Percentiles rank a stretch among this genome's conserved stretches.
Conservation (phyloP, 2,113 vertebrate genomes). For the Catagonus wagneri region DNA sequence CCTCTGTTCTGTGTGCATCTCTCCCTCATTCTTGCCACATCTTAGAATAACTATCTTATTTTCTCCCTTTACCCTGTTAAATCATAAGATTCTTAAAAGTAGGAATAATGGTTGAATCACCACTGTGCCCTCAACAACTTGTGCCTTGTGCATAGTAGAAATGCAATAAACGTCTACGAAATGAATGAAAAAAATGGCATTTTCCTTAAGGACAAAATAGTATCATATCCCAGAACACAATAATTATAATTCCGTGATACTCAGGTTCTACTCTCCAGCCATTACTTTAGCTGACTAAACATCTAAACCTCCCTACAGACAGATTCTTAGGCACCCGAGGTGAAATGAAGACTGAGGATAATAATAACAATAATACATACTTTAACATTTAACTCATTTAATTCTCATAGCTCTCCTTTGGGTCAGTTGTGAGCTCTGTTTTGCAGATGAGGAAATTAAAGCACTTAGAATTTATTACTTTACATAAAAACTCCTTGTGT, state of each 20-base stretch:
- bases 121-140: not conserved
- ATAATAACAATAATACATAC: not conserved
- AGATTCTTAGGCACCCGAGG: not conserved
- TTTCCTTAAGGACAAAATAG: conserved; percentile 15
- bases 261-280: not conserved
- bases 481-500: not conserved
- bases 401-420: not conserved
- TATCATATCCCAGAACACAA: not conserved
- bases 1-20: not conserved
- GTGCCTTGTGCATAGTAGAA: not conserved
- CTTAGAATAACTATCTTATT: not conserved
- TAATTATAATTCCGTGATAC: not conserved
- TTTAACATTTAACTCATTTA: conserved; percentile 26
- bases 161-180: not conserved
- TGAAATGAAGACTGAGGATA: not conserved
- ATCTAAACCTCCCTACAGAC: not conserved
- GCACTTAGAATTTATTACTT: not conserved
- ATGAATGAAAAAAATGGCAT: not conserved
- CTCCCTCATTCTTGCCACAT: not conserved
- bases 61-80: not conserved
- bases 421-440: not conserved
- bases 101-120: not conserved
- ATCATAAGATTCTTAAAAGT: conserved; percentile 23
- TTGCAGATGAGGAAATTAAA: conserved; percentile 6
- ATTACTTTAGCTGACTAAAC: not conserved